Evolutionary conservation across 1,140 invertebrate species (phyloP), one percentile per base, ranked within the genome.

Genomic region (Episyrphus balteatus): DNA sequence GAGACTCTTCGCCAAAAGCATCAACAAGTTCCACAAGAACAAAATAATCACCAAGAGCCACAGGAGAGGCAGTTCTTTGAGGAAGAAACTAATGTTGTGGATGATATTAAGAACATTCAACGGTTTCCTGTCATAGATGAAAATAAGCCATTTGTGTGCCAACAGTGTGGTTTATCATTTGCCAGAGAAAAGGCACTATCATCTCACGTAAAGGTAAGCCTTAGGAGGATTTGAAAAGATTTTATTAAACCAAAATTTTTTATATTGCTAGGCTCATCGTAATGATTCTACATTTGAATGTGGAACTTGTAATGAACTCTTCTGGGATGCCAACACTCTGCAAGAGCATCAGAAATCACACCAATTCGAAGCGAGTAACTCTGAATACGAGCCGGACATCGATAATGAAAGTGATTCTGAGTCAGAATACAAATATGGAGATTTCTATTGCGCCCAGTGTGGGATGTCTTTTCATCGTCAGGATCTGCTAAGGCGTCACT

Each of bases 281-380:
- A 81, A 83, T 31, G 84, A 87, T 54, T 82, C 81, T 21, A 81
- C 84, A 0, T 77, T 82, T 51, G 84, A 88, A 55, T 88, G 86
- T 59, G 76, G 76, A 26, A 77, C 77, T 48, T 88, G 86, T 54
- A 78, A 78, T 44, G 84, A 87, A 57, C 79, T 86, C 76, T 87
- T 86, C 57, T 86, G 82, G 81, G 82, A 84, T 60, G 69, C 78
- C 13, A 73, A 75, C 50, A 70, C 76, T 38, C 69, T 87, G 51
- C 68, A 75, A n/a, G 72, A 82, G 48, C 84, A 87, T 62, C 62
- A 76, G n/a, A 72, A 78, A 30, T 60, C 70, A 0, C 77, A 80
- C 47, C 76, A 79, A 50, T 63, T 66, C 21, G 65, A 67, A 44
- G 62, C 58, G 36, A 68, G 65, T 43, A 64, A 66, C 42, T 67